phyloP scores from a whole-genome alignment of 2,888 invertebrate genomes.

The Sussaba pulchella region DNA sequence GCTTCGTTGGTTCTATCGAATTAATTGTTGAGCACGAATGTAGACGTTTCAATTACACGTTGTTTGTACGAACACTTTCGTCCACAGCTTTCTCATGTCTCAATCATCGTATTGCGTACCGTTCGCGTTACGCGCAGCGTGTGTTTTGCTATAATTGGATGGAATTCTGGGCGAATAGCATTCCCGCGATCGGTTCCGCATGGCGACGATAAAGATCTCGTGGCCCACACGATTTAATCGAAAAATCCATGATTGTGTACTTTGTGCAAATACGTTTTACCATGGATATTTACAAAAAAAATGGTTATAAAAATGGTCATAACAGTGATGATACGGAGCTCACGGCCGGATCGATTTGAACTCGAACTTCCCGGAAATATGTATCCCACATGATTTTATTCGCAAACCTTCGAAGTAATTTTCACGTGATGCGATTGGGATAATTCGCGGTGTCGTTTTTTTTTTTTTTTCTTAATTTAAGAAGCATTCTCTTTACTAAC shows the following conservation, averaged over 20 bases:
- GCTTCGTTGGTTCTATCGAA: not conserved
- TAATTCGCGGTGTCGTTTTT: constrained; percentile 1
- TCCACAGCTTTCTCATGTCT: constrained; percentile 3
- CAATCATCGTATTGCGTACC: not conserved
- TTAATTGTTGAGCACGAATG: not conserved
- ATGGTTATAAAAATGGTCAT: no score
- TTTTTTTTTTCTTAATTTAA: no score
- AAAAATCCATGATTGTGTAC: no score
- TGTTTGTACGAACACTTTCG: not conserved
- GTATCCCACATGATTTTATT: not conserved
- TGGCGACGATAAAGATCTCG: no score
- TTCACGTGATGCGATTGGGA: not conserved
- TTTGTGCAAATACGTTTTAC: not conserved
- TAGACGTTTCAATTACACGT: not conserved
- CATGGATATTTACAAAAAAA: no score
- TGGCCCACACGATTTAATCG: no score
- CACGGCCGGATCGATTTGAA: not conserved
- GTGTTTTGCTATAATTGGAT: not conserved
- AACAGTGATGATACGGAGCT: not conserved
- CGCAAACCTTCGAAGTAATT: not conserved
- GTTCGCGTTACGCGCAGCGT: no score
- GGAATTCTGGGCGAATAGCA: not conserved
- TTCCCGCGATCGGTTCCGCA: not conserved
- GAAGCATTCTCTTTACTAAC: not conserved
- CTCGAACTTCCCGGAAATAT: not conserved